Evolutionary conservation across 1,140 invertebrate genomes (phyloP).

Genomic region (Stenopsyche tienmushanensis): DNA sequence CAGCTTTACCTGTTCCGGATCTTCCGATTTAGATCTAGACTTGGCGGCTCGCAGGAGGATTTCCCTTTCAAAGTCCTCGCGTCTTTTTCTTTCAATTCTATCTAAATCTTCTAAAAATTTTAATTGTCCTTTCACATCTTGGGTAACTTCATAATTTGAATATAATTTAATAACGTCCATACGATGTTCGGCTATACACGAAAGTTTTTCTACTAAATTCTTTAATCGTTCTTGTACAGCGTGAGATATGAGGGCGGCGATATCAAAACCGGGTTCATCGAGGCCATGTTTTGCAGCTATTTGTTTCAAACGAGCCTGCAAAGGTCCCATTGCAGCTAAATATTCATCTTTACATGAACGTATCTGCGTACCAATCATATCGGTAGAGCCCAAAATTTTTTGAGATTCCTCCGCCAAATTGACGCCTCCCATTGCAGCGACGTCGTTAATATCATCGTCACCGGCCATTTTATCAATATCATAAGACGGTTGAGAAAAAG

Average conservation of each 20-base stretch:
- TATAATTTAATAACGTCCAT: constrained; percentile 84
- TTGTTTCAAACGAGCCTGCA: constrained; percentile 77
- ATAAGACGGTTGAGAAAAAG: constrained; percentile 48
- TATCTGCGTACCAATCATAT: constrained; percentile 94
- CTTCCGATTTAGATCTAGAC: constrained; percentile 93
- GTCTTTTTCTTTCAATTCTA: constrained; percentile 86
- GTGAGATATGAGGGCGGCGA: constrained; percentile 90
- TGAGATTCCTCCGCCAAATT: constrained; percentile 96
- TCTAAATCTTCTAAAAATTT: constrained; percentile 97
- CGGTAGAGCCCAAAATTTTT: constrained; percentile 90
- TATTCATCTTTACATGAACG: constrained; percentile 94
- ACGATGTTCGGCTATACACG: constrained; percentile 92
- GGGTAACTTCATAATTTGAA: constrained; percentile 71
- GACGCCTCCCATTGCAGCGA: constrained; percentile 98
- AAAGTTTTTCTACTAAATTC: constrained; percentile 89
- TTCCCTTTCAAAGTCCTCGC: constrained; percentile 94
- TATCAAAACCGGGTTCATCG: constrained; percentile 84
- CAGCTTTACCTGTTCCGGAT: constrained; percentile 95
- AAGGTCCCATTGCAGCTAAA: constrained; percentile 75
- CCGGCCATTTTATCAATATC: constrained; percentile 57
- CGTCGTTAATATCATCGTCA: constrained; percentile 97
- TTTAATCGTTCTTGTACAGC: constrained; percentile 93
- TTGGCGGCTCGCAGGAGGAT: constrained; percentile 90
- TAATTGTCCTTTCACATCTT: constrained; percentile 90
- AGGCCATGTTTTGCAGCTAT: constrained; percentile 75